Evolutionary conservation across 2,888 invertebrate genomes (phyloP).

Genomic region (Linnaemya tessellans): DNA sequence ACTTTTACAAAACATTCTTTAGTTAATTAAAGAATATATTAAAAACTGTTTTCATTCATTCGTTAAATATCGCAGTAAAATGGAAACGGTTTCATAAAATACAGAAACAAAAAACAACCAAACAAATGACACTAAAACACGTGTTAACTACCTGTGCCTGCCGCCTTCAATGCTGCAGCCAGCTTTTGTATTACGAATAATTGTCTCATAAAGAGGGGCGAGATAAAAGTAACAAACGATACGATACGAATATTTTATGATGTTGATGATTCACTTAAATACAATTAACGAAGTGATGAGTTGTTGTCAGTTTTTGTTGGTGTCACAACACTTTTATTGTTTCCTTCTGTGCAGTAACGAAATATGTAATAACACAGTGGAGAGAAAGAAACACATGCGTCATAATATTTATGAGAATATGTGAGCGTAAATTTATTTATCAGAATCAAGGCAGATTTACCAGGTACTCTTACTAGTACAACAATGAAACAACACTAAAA

Average conservation of each 20-base stretch:
- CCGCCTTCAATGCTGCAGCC: too few relatives aligned
- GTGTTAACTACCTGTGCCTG: constrained; percentile 26
- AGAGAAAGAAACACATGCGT: not conserved
- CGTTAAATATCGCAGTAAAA: not conserved
- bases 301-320: constrained; percentile 28
- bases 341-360: constrained; percentile 8
- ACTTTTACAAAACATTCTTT: constrained; percentile 12
- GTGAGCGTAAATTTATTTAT: not conserved
- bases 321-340: constrained; percentile 29
- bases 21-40: constrained; percentile 22
- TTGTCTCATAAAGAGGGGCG: not conserved
- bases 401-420: constrained; percentile 24
- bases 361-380: constrained; percentile 11
- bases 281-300: constrained; percentile 42
- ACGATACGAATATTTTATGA: not conserved
- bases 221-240: not conserved
- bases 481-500: too few relatives aligned
- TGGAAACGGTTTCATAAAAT: not conserved
- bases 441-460: too few relatives aligned
- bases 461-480: too few relatives aligned
- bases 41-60: not conserved
- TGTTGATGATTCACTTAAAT: constrained; percentile 45
- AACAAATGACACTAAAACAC: constrained; percentile 15
- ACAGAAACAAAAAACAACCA: not conserved
- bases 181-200: constrained; percentile 4